A percentile compares a stretch with the other conserved stretches of the same genome.
Conservation (phyloP, 2,888 invertebrate genomes). For the Tuta absoluta region DNA sequence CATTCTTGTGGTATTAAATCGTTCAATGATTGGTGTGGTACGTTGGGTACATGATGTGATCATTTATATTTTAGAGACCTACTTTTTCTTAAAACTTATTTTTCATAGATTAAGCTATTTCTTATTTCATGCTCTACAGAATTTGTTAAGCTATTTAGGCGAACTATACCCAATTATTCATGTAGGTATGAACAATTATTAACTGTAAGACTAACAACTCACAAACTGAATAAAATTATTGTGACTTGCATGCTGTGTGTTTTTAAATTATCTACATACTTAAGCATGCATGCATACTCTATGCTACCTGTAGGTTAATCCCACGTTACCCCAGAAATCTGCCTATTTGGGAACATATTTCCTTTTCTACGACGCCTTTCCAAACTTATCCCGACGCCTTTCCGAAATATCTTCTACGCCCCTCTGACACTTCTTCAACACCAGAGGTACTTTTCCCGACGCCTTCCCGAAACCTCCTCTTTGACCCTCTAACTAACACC, state of each 20-base stretch:
- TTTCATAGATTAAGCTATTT: not conserved
- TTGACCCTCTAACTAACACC: too few species aligned
- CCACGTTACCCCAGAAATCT: too few species aligned
- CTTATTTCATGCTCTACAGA: not conserved
- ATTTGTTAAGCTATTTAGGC: not conserved
- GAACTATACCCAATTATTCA: not conserved
- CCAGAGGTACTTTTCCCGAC: too few species aligned
- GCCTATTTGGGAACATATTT: too few species aligned
- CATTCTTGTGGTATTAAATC: not conserved
- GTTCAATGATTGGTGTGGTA: slow-evolving; percentile 55
- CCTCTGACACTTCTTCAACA: too few species aligned
- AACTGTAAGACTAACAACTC: not conserved
- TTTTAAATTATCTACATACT: not conserved
- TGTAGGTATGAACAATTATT: not conserved
- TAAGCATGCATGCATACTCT: not conserved
- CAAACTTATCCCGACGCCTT: too few species aligned
- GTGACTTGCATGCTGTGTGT: not conserved
- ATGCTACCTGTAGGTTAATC: too few species aligned
- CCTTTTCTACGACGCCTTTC: too few species aligned
- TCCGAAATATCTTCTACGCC: too few species aligned
- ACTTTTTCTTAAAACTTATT: not conserved
- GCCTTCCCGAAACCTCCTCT: too few species aligned
- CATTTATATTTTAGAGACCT: not conserved
- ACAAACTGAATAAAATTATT: not conserved
- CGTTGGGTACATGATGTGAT: slow-evolving; percentile 71